Conservation (phyloP, 2,113 vertebrate species). For the Sisor rabdophorus region DNA sequence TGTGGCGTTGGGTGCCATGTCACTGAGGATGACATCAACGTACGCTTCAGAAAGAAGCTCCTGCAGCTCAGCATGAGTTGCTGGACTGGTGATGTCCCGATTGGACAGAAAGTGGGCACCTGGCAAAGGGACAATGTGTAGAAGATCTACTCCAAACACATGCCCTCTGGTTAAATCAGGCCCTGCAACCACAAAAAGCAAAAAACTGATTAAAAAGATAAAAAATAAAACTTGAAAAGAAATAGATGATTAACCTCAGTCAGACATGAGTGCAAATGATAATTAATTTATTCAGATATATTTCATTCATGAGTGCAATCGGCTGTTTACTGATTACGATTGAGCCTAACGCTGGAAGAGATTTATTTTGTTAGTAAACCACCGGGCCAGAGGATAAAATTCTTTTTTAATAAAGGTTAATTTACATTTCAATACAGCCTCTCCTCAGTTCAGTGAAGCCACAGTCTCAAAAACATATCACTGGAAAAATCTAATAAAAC, state of each 20-base stretch:
- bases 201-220: background rate
- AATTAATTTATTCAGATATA: background rate
- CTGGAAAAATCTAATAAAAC: background rate
- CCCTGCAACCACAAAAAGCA: conserved; percentile 62
- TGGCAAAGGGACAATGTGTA: conserved; percentile 75
- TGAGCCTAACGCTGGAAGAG: background rate
- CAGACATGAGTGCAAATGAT: background rate
- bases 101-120: conserved; percentile 82
- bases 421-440: background rate
- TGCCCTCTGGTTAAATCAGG: conserved; percentile 69
- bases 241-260: background rate
- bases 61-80: conserved; percentile 64
- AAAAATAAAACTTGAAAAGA: background rate
- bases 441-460: background rate
- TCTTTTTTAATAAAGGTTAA: background rate
- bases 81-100: conserved; percentile 71
- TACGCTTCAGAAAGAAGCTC: conserved; percentile 72
- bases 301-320: background rate
- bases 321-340: background rate
- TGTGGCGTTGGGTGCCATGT: conserved; percentile 91
- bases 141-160: conserved; percentile 85
- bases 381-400: background rate
- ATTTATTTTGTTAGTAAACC: background rate
- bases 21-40: conserved; percentile 85
- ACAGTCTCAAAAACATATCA: background rate